Evolutionary conservation across 1,140 invertebrate genomes (phyloP), one percentile per base, ranked within the genome.

Genomic region (Eriosoma lanigerum): DNA sequence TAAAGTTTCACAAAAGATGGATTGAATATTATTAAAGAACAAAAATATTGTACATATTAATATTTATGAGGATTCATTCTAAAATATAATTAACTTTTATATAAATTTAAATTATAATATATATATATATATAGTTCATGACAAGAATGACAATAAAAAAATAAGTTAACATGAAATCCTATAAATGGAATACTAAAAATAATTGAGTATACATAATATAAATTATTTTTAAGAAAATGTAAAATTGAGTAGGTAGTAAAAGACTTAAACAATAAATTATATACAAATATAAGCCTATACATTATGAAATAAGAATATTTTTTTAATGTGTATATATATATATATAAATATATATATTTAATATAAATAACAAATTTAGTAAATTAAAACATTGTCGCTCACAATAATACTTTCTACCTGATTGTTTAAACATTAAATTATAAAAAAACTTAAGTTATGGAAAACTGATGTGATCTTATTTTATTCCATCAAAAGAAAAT

Each of bases 341-440:
- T n/a, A n/a, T n/a, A n/a, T n/a, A n/a, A n/a, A n/a, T n/a, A n/a
- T n/a, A n/a, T 52, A 72, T 72, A 72, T 72, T 72, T 52, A 29
- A 29, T 72, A n/a, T 32, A 29, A 52, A 72, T 72, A 72, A 72
- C 26, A 52, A 72, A 72, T 50, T 64, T 19, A 52, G 48, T 29
- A 29, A 52, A 50, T 52, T 19, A 6, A 52, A n/a, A 32, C 3
- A 72, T 72, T 19, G 44, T 50, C 10, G 1, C 19, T 15, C 48
- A 72, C 15, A 29, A 52, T 10, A 48, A 21, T 29, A 62, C 12
- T 29, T 44, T 50, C 10, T 19, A 29, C 12, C 3, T 52, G 64
- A 46, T 29, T 46, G 1, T 29, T 52, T 29, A 17, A 70, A 50
- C 1, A 38, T 29, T 32, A 52, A 52, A 52, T 29, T n/a, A 9